A percentile compares a stretch with the other conserved stretches of the same genome.
Evolutionary conservation across 2,113 vertebrate species (phyloP).

Genomic region (Thunnus thynnus): DNA sequence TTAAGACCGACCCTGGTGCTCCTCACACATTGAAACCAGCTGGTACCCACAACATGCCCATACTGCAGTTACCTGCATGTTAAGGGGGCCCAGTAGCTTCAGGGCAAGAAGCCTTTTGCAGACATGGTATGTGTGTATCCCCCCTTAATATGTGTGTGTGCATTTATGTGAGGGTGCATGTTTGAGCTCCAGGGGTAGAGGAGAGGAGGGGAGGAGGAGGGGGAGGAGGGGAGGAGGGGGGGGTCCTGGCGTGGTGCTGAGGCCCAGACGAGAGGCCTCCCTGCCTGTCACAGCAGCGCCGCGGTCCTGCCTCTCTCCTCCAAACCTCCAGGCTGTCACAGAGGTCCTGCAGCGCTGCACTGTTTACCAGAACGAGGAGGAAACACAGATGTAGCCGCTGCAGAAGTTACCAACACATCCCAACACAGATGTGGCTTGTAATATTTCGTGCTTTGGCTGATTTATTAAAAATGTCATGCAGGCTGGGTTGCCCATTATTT

Average conservation of each 20-base stretch:
- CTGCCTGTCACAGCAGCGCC: not conserved
- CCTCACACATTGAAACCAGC: slow-evolving; percentile 62
- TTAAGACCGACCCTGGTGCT: slow-evolving; percentile 44
- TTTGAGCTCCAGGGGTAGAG: slow-evolving; percentile 28
- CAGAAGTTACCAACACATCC: too few species aligned
- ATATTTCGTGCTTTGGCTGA: slow-evolving; percentile 35
- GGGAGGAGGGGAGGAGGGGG: not conserved
- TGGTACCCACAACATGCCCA: slow-evolving; percentile 48
- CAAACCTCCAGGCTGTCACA: slow-evolving; percentile 56
- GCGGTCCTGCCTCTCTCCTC: slow-evolving; percentile 15
- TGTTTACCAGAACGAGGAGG: slow-evolving; percentile 6
- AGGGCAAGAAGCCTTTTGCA: slow-evolving; percentile 35
- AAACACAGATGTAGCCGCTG: slow-evolving; percentile 10
- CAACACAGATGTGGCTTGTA: slow-evolving; percentile 11
- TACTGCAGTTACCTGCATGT: slow-evolving; percentile 31
- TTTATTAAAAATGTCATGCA: slow-evolving; percentile 30
- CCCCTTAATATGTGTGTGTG: slow-evolving; percentile 17
- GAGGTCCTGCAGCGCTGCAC: slow-evolving; percentile 40
- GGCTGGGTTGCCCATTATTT: slow-evolving; percentile 21
- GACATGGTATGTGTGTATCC: slow-evolving; percentile 17
- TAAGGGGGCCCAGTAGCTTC: slow-evolving; percentile 44
- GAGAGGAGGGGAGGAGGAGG: too few species aligned
- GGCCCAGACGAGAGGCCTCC: slow-evolving; percentile 44
- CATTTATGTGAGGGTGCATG: slow-evolving; percentile 37
- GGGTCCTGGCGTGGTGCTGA: slow-evolving; percentile 9